phyloP scores from a whole-genome alignment of 35 echinoderm and acorn worm genomes.

The Heliocidaris tuberculata region DNA sequence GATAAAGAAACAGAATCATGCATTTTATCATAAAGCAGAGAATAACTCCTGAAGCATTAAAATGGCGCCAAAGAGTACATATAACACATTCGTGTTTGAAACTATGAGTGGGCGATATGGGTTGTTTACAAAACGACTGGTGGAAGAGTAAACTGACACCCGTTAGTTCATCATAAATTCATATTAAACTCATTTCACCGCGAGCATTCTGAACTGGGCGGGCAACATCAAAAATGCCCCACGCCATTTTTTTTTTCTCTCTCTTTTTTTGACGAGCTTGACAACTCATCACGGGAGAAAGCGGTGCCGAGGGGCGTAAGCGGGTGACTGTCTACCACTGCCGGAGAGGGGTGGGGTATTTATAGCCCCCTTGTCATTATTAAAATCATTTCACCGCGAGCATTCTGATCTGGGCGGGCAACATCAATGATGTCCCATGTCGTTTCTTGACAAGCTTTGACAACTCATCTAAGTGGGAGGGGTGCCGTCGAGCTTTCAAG shows the following conservation, averaged over 20 bases:
- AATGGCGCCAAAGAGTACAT: not conserved
- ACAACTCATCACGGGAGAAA: not conserved
- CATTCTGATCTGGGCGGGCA: not conserved
- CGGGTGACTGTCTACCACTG: not conserved
- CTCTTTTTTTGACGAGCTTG: not conserved
- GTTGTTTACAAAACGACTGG: not conserved
- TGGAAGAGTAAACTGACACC: constrained; percentile 8
- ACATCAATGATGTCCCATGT: not conserved
- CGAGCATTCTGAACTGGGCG: constrained; percentile 9
- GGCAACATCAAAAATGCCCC: constrained; percentile 15
- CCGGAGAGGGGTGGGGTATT: not conserved
- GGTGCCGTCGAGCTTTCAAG: too few relatives aligned
- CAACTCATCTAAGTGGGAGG: not conserved
- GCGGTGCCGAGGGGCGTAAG: not conserved
- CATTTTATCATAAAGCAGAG: not conserved
- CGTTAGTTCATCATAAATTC: constrained; percentile 14
- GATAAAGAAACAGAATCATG: not conserved
- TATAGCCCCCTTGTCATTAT: not conserved
- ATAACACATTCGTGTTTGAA: not conserved
- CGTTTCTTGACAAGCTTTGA: not conserved
- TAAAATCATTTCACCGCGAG: not conserved
- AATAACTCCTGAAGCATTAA: not conserved
- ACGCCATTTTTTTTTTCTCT: not conserved
- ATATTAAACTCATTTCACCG: constrained; percentile 23
- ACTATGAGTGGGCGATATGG: constrained; percentile 1